Conservation (phyloP, 2,888 invertebrate species). For the Graphium colonna region DNA sequence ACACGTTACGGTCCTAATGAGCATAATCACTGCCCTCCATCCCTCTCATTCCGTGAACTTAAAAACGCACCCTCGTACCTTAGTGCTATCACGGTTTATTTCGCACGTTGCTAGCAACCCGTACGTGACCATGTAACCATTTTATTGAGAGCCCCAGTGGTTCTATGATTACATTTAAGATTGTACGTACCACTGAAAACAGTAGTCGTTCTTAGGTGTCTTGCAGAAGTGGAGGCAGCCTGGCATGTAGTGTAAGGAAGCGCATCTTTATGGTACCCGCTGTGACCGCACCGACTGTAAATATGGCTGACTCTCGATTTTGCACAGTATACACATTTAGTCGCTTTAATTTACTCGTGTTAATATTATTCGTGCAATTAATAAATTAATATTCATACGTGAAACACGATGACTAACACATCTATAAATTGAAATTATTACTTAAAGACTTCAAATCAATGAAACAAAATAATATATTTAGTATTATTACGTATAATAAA, state of each 20-base stretch:
- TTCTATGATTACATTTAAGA: neutral
- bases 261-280: constrained; percentile 60
- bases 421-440: too few species aligned
- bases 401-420: too few species aligned
- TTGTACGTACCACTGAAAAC: constrained; percentile 31
- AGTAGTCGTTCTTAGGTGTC: constrained; percentile 38
- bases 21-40: too few species aligned
- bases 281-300: constrained; percentile 58
- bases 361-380: neutral
- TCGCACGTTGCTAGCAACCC: constrained; percentile 60
- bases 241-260: constrained; percentile 60
- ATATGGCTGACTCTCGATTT: constrained; percentile 50
- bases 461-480: too few species aligned
- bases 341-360: constrained; percentile 26
- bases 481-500: too few species aligned
- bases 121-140: constrained; percentile 37
- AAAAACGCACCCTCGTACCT: too few species aligned
- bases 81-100: constrained; percentile 69
- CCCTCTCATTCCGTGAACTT: too few species aligned
- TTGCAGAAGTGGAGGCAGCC: constrained; percentile 40
- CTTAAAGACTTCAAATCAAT: too few species aligned
- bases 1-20: too few species aligned
- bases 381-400: too few species aligned
- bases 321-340: constrained; percentile 33
- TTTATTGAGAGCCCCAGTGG: constrained; percentile 4